These are phyloP conservation scores for Phasia obesa DNA, from an alignment of 2,888 invertebrate species.

Conservation along the genomic window DNA sequence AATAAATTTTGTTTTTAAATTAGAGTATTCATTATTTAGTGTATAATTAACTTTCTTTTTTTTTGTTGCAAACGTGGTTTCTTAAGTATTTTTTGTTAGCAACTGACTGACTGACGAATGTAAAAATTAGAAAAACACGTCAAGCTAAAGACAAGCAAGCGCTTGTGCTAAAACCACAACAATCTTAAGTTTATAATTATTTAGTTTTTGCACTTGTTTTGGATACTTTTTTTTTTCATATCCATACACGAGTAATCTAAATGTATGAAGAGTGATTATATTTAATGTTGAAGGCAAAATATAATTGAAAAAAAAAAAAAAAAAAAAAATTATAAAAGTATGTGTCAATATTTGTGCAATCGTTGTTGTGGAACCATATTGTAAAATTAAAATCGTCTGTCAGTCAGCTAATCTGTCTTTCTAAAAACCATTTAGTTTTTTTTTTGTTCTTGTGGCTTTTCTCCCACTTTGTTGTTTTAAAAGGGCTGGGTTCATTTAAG, in stretches of 20 bases:
- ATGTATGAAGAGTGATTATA: neutral
- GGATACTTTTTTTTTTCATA: conserved; percentile 29
- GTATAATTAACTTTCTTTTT: conserved; percentile 66
- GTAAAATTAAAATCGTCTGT: conserved; percentile 36
- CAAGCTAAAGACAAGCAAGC: conserved; percentile 31
- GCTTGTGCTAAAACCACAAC: conserved; percentile 24
- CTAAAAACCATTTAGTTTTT: too few relatives aligned
- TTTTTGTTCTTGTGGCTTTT: too few relatives aligned
- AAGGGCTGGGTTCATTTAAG: too few relatives aligned
- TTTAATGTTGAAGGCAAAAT: conserved; percentile 9
- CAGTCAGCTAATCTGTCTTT: conserved; percentile 9
- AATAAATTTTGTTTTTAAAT: conserved; percentile 46
- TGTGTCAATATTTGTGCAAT: conserved; percentile 40
- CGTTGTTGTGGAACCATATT: conserved; percentile 58
- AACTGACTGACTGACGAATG: conserved; percentile 36
- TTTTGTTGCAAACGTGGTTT: conserved; percentile 43
- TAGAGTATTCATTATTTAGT: conserved; percentile 56
- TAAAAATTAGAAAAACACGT: conserved; percentile 36
- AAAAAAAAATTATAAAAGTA: conserved; percentile 2
- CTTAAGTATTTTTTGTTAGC: conserved; percentile 28
- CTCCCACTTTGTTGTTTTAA: too few relatives aligned
- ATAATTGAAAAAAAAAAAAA: neutral
- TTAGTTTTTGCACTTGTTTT: conserved; percentile 30
- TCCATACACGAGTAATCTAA: neutral
- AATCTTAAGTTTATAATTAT: conserved; percentile 32